A percentile compares a stretch with the other conserved stretches of the same genome.
These are phyloP conservation scores for Magallana gigas DNA, from an alignment of 1,140 invertebrate genomes.

Conservation along the genomic window DNA sequence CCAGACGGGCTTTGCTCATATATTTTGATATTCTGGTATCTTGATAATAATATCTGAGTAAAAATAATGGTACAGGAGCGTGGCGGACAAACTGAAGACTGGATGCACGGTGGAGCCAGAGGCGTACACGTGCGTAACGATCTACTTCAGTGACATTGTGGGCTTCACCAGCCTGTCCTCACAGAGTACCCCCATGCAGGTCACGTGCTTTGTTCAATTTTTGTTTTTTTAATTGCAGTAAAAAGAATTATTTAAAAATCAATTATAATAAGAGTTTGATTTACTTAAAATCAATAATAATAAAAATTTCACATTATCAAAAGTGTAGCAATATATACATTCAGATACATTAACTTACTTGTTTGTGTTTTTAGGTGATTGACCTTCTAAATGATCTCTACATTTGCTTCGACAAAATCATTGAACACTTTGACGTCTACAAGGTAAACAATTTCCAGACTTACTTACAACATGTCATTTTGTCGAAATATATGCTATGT, in stretches of 20 bases:
- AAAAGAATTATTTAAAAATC: not conserved
- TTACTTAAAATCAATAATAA: not conserved
- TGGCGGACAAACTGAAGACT: constrained; percentile 85
- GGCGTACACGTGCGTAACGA: constrained; percentile 91
- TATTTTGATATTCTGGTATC: not conserved
- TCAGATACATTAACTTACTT: not conserved
- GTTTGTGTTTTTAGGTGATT: constrained; percentile 80
- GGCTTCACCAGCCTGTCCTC: constrained; percentile 84
- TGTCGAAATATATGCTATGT: no score
- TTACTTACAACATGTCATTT: no score
- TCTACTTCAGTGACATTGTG: constrained; percentile 95
- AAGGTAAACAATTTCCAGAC: constrained; percentile 60
- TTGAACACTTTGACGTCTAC: constrained; percentile 72
- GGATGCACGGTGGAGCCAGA: constrained; percentile 93
- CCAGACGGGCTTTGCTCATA: no score
- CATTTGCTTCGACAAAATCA: constrained; percentile 70
- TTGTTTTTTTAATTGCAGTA: not conserved
- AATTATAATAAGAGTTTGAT: not conserved
- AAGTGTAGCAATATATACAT: not conserved
- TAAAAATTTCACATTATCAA: not conserved
- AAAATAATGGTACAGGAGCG: constrained; percentile 82
- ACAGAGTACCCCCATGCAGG: constrained; percentile 65
- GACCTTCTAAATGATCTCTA: constrained; percentile 72
- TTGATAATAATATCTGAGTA: not conserved
- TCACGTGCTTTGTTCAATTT: not conserved